Evolutionary conservation across 2,888 invertebrate genomes (phyloP).

Genomic region (Nomada lathburiana): DNA sequence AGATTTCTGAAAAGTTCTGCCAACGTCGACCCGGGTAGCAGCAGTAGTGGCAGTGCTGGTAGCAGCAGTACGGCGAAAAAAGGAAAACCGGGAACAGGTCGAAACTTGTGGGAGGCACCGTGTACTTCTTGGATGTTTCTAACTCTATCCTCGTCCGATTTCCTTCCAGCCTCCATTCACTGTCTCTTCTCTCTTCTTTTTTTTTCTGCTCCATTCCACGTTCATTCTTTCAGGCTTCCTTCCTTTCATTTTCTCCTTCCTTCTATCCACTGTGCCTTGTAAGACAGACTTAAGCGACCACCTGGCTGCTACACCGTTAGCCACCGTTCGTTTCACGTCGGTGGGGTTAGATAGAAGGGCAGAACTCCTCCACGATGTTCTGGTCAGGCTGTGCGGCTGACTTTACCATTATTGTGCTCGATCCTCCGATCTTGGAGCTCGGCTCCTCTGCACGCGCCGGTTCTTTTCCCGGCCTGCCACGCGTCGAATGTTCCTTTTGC

Average conservation of each 20-base stretch:
- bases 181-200: not conserved
- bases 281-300: constrained; percentile 49
- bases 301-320: constrained; percentile 22
- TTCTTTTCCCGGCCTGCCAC: not conserved
- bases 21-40: constrained; percentile 41
- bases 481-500: constrained; percentile 3
- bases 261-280: constrained; percentile 32
- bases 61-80: constrained; percentile 34
- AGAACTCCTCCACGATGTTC: constrained; percentile 66
- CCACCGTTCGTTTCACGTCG: constrained; percentile 43
- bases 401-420: constrained; percentile 76
- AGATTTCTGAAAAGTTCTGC: constrained; percentile 70
- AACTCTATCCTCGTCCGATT: constrained; percentile 44
- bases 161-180: constrained; percentile 18
- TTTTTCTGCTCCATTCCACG: not conserved
- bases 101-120: constrained; percentile 67
- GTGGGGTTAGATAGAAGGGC: constrained; percentile 43
- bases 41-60: not conserved
- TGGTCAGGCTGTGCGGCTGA: constrained; percentile 75
- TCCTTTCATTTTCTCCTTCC: constrained; percentile 34
- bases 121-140: constrained; percentile 72
- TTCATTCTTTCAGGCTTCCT: constrained; percentile 9
- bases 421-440: constrained; percentile 23
- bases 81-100: constrained; percentile 60
- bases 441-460: not conserved